Base-by-base conservation (phyloP, 2,113 vertebrate genomes). In the Nesoenas mayeri region DNA sequence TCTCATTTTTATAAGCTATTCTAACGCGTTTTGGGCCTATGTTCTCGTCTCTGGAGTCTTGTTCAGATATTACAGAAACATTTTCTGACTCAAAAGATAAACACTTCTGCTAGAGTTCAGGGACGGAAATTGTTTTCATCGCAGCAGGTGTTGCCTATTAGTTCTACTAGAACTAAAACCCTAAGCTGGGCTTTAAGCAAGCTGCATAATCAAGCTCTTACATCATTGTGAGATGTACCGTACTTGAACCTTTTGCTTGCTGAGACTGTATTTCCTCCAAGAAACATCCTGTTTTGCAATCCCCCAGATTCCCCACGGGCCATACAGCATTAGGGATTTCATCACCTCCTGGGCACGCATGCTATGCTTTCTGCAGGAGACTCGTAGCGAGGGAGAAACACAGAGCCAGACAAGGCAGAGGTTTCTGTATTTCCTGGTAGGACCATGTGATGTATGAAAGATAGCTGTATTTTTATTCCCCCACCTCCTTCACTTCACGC, bases 81-180 rank as follows among this genome's bases (percentile, higher is more conserved):
- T 97, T 97, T 97, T 97, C 96, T 97, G 97, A 97, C 97, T 97
- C 94, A 92, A 97, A 98, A 97, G 94, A 94, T 94, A 96, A 97
- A 97, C 88, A 93, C 85, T 88, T 97, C 93, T 97, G 93, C 70
- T 96, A 79, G 84, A 79, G 91, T 96, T 93, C 82, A 79, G 89
- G 89, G 77, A 87, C 75, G 94, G 91, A 95, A 92, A 95, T 93
- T 82, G 60, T 97, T 97, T 97, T 97, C 86, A 72, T 84, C 57
- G 60, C 96, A 95, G 96, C 94, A 97, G 97, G 96, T 95, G 92
- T 94, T 96, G 92, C 95, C 91, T 54, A 94, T 97, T 96, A 96
- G 97, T 97, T 97, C 96, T 96, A 97, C 75, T 53, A 92, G 93
- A 96, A 88, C 84, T 95, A 85, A 95, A 93, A 84, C 94, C 71